phyloP scores from a whole-genome alignment of 2,113 vertebrate genomes.

The Microcebus tavaratra region DNA sequence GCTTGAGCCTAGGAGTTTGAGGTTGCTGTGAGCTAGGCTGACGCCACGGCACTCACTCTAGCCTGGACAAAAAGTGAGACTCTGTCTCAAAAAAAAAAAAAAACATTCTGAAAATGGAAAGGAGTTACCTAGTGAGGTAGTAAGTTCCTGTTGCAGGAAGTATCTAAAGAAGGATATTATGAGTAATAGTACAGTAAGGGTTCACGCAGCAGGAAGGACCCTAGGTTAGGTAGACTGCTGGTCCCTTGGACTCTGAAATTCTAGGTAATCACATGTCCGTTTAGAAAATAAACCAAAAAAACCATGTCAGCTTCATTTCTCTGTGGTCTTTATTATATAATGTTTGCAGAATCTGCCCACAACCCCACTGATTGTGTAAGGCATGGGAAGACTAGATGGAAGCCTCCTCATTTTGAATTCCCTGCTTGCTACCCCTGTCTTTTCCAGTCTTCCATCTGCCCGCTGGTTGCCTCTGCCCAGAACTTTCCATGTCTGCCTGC shows the following conservation, averaged over 20 bases:
- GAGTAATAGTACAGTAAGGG: neutral
- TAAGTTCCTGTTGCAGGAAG: neutral
- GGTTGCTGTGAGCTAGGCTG: too few species aligned
- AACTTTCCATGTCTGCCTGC: neutral
- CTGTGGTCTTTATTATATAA: neutral
- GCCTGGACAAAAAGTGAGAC: too few species aligned
- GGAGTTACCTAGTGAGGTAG: neutral
- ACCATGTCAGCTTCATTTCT: neutral
- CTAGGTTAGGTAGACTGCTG: neutral
- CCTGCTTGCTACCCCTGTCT: neutral
- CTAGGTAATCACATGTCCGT: conserved; percentile 37
- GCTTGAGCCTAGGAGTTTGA: too few species aligned
- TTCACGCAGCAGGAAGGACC: neutral
- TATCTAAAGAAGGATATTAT: neutral
- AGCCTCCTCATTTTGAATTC: neutral
- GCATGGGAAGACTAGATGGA: neutral
- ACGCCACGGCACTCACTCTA: too few species aligned
- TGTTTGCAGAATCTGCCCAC: conserved; percentile 8
- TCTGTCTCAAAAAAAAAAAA: too few species aligned
- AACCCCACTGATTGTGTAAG: neutral
- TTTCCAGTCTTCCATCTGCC: neutral
- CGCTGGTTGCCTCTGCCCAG: neutral
- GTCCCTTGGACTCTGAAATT: conserved; percentile 20
- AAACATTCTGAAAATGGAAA: conserved; percentile 21
- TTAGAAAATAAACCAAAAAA: neutral